A percentile compares a stretch with the other conserved stretches of the same genome.
Conservation (phyloP, 2,113 vertebrate species). For the Semicossyphus pulcher region DNA sequence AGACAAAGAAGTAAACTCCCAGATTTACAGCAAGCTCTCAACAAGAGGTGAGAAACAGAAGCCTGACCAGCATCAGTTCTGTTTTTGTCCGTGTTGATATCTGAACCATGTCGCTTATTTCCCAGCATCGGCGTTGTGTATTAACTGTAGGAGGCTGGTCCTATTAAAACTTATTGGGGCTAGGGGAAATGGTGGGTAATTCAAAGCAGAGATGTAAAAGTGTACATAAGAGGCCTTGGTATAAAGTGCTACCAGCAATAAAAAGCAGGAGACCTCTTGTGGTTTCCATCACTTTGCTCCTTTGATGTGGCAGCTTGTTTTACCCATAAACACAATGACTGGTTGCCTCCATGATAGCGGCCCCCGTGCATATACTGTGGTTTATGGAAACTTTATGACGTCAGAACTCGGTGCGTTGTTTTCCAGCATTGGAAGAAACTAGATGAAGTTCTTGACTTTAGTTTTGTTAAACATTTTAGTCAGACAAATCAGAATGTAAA, state of each 20-base stretch:
- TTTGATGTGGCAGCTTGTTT: constrained; percentile 85
- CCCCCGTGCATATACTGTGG: constrained; percentile 51
- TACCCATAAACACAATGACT: constrained; percentile 78
- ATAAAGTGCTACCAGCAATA: constrained; percentile 88
- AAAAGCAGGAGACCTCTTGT: constrained; percentile 86
- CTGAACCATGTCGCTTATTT: constrained; percentile 33
- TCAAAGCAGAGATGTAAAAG: constrained; percentile 87
- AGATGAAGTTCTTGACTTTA: not conserved
- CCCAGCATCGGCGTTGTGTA: constrained; percentile 39
- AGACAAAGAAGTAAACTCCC: constrained; percentile 98
- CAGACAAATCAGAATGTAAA: too few relatives aligned
- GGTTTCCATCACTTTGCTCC: constrained; percentile 83
- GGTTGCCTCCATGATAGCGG: constrained; percentile 69
- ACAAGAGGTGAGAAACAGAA: constrained; percentile 86
- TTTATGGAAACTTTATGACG: constrained; percentile 56
- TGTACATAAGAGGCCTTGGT: constrained; percentile 84
- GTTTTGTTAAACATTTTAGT: not conserved
- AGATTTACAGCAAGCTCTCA: constrained; percentile 98
- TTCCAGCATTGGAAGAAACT: not conserved
- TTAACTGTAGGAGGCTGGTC: constrained; percentile 67
- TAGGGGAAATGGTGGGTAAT: constrained; percentile 86
- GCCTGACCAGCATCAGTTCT: not conserved
- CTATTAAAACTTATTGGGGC: constrained; percentile 75
- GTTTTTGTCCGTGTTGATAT: constrained; percentile 23
- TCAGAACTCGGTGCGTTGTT: constrained; percentile 21